phyloP scores from a whole-genome alignment of 2,113 vertebrate species.

The Hippocampus barbouri region DNA sequence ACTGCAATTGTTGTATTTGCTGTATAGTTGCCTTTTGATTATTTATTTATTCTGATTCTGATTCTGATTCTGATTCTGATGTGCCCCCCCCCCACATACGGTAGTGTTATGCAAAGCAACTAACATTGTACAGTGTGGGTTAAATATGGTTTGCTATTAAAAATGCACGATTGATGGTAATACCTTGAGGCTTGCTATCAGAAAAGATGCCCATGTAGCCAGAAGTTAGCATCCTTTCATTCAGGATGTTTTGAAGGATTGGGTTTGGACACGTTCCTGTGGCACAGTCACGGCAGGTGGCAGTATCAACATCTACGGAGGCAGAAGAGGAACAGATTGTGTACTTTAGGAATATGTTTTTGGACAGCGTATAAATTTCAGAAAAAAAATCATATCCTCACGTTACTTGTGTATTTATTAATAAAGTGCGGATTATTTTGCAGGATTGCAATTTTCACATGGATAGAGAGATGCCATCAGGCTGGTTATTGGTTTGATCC shows the following conservation, averaged over 20 bases:
- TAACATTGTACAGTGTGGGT: neutral
- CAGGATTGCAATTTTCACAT: too few species aligned
- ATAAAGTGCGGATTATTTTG: too few species aligned
- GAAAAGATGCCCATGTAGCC: constrained; percentile 66
- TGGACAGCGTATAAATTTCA: neutral
- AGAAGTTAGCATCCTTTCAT: constrained; percentile 67
- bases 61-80: too few species aligned
- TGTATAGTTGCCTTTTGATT: too few species aligned
- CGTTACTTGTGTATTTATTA: too few species aligned
- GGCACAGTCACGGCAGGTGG: constrained; percentile 69
- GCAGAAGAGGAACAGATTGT: neutral
- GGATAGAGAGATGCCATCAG: too few species aligned
- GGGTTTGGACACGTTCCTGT: constrained; percentile 58
- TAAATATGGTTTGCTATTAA: neutral
- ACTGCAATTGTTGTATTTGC: too few species aligned
- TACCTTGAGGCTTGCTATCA: constrained; percentile 63
- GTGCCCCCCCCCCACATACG: neutral
- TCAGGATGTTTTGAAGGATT: constrained; percentile 60
- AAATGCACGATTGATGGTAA: neutral
- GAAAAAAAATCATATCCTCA: neutral
- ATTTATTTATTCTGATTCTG: too few species aligned
- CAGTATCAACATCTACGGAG: constrained; percentile 47
- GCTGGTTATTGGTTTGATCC: too few species aligned
- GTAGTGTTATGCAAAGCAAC: neutral
- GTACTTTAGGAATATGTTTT: neutral